These are phyloP conservation scores for Drosophila kuntzei DNA, from an alignment of 2,888 invertebrate genomes.

Conservation along the genomic window DNA sequence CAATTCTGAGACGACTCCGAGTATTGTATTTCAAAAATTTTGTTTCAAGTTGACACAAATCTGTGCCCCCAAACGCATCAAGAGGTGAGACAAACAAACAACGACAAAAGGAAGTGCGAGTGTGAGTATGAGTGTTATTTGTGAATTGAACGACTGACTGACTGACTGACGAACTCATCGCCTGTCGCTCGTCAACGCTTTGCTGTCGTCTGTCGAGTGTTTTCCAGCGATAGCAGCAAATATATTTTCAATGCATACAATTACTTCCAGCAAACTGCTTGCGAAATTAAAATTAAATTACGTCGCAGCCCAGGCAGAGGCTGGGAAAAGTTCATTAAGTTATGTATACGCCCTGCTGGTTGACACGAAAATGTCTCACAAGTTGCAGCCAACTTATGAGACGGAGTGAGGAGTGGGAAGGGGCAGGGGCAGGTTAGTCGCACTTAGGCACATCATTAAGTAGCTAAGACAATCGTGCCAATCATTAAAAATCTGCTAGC, in stretches of 20 bases:
- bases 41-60: constrained; percentile 72
- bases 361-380: constrained; percentile 71
- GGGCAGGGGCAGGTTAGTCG: constrained; percentile 24
- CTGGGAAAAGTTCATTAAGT: constrained; percentile 72
- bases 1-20: constrained; percentile 14
- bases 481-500: constrained; percentile 78
- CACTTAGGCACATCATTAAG: constrained; percentile 75
- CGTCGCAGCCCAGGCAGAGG: constrained; percentile 20
- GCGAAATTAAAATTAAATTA: constrained; percentile 80
- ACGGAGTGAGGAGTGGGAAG: neutral
- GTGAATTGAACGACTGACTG: constrained; percentile 39
- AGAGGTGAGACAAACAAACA: constrained; percentile 39
- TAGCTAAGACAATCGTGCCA: constrained; percentile 82
- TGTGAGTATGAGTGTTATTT: constrained; percentile 30
- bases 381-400: constrained; percentile 24
- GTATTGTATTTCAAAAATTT: constrained; percentile 74
- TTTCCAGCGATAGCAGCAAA: constrained; percentile 76
- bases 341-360: constrained; percentile 61
- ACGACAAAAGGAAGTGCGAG: constrained; percentile 9
- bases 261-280: constrained; percentile 79
- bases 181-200: constrained; percentile 21
- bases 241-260: constrained; percentile 77
- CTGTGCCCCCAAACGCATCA: constrained; percentile 21
- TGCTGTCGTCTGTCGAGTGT: constrained; percentile 58
- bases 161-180: constrained; percentile 26